Conservation (phyloP, 2,888 invertebrate genomes). For the Eumerus sabulonum region DNA sequence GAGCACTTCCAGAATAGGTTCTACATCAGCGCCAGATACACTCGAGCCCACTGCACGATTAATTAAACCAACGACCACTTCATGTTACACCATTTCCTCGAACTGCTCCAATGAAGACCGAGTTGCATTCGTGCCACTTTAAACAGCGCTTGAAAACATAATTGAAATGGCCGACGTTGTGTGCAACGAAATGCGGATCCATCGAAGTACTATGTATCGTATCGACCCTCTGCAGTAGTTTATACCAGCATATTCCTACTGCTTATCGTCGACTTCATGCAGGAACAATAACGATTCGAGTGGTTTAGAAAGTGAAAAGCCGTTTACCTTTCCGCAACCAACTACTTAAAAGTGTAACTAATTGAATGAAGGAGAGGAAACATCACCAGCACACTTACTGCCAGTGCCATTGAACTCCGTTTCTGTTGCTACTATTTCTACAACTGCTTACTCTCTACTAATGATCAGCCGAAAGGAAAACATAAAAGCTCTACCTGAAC, state of each 20-base stretch:
- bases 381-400: conserved; percentile 4
- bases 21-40: neutral
- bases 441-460: neutral
- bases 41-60: conserved; percentile 17
- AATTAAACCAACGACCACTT: conserved; percentile 44
- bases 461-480: neutral
- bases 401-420: conserved; percentile 45
- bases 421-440: conserved; percentile 8
- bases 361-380: conserved; percentile 33
- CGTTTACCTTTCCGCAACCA: conserved; percentile 43
- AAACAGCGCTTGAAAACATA: conserved; percentile 18
- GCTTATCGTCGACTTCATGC: conserved; percentile 22
- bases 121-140: conserved; percentile 8
- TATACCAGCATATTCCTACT: neutral
- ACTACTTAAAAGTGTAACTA: conserved; percentile 50
- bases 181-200: conserved; percentile 7
- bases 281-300: conserved; percentile 7
- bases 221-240: conserved; percentile 2
- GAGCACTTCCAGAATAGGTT: conserved; percentile 10
- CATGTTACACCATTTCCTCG: conserved; percentile 35
- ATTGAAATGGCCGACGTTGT: conserved; percentile 22
- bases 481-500: too few species aligned
- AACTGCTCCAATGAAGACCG: conserved; percentile 1
- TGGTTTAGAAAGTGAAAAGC: conserved; percentile 55
- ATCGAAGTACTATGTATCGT: neutral